These are phyloP conservation scores for Euura saliciscinereae DNA, from an alignment of 1,140 invertebrate genomes.

Conservation along the genomic window DNA sequence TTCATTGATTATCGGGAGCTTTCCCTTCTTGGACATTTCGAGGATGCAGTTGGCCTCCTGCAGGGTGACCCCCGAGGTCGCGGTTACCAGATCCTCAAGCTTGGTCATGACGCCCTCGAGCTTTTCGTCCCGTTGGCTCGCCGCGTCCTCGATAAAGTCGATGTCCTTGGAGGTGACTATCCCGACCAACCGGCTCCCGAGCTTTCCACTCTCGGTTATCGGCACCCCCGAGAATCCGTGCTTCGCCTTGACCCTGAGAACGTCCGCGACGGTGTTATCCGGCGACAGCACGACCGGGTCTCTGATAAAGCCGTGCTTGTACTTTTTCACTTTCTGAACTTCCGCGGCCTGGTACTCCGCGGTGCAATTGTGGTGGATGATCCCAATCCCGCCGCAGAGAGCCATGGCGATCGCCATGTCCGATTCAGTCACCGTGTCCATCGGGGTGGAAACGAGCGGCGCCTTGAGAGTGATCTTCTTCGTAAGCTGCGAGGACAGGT, in stretches of 20 bases:
- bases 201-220: slow-evolving; percentile 87
- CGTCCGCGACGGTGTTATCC: slow-evolving; percentile 79
- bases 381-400: slow-evolving; percentile 90
- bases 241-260: slow-evolving; percentile 82
- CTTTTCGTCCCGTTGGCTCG: slow-evolving; percentile 57
- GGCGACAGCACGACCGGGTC: slow-evolving; percentile 90
- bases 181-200: slow-evolving; percentile 87
- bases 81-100: slow-evolving; percentile 82
- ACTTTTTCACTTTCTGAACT: slow-evolving; percentile 97
- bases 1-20: slow-evolving; percentile 90
- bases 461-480: slow-evolving; percentile 85
- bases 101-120: slow-evolving; percentile 87
- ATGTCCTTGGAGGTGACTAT: slow-evolving; percentile 95
- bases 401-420: slow-evolving; percentile 98
- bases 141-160: slow-evolving; percentile 81
- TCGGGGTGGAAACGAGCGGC: slow-evolving; percentile 93
- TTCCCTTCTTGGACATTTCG: slow-evolving; percentile 92
- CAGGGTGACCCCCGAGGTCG: slow-evolving; percentile 82
- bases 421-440: slow-evolving; percentile 98
- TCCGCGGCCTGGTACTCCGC: slow-evolving; percentile 91
- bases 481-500: slow-evolving; percentile 83
- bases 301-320: slow-evolving; percentile 95
- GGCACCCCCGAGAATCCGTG: slow-evolving; percentile 95
- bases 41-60: slow-evolving; percentile 90
- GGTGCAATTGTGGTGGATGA: slow-evolving; percentile 95